These are phyloP conservation scores for Egretta garzetta DNA, from an alignment of 2,113 vertebrate species.

Conservation along the genomic window DNA sequence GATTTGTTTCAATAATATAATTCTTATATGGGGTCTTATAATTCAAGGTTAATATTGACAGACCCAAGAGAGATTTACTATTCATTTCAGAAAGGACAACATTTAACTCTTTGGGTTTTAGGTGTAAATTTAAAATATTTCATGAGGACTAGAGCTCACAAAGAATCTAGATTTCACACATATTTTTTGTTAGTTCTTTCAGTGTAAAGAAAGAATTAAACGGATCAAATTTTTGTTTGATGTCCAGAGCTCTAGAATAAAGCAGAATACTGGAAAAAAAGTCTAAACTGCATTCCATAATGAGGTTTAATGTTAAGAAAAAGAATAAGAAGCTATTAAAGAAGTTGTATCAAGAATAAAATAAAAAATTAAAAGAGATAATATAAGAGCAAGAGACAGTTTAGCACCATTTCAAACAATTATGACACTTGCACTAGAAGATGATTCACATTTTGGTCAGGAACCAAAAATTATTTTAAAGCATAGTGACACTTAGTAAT, in stretches of 20 bases:
- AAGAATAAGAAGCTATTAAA: not conserved
- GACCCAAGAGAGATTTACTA: not conserved
- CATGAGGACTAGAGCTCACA: not conserved
- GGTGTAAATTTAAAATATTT: not conserved
- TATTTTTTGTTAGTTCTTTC: not conserved
- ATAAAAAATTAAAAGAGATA: not conserved
- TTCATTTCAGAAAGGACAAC: not conserved
- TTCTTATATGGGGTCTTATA: not conserved
- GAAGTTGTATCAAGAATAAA: not conserved
- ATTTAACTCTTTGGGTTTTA: not conserved
- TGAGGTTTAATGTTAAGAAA: not conserved
- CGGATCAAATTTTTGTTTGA: not conserved
- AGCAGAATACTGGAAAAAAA: not conserved
- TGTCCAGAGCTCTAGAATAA: not conserved
- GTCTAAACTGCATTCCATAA: not conserved
- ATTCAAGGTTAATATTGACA: not conserved
- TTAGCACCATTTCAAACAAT: not conserved
- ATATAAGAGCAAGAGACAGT: not conserved
- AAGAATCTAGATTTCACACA: not conserved
- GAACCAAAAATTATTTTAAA: not conserved
- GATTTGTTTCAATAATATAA: not conserved
- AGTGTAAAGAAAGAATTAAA: not conserved
- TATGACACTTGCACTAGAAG: fast-evolving
- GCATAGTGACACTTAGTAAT: not conserved
- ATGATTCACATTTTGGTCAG: not conserved